A percentile compares a stretch with the other conserved stretches of the same genome.
Conservation (phyloP, 1,140 invertebrate species). For the Achatina immaculata region DNA sequence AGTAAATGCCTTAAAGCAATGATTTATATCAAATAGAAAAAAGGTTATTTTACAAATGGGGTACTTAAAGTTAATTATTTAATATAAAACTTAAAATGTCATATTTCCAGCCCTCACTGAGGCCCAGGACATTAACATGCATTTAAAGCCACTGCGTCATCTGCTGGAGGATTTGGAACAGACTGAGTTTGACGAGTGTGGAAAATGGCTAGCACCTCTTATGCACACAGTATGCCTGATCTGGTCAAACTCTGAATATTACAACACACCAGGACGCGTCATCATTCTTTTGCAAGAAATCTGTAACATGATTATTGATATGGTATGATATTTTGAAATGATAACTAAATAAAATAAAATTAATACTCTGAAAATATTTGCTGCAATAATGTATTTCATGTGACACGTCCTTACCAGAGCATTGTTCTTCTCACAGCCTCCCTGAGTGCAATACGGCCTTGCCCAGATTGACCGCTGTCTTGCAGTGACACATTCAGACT, state of each 20-base stretch:
- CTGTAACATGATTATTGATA: conserved; percentile 88
- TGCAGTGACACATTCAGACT: too few relatives aligned
- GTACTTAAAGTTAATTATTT: too few relatives aligned
- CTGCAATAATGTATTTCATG: too few relatives aligned
- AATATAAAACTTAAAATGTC: too few relatives aligned
- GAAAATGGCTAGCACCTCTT: conserved; percentile 71
- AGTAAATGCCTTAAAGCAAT: too few relatives aligned
- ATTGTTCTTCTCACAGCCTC: too few relatives aligned
- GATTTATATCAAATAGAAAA: too few relatives aligned
- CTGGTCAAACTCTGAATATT: conserved; percentile 90
- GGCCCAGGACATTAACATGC: conserved; percentile 89
- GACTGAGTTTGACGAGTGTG: conserved; percentile 71
- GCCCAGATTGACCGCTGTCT: too few relatives aligned
- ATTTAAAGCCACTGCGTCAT: conserved; percentile 85
- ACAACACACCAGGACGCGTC: conserved; percentile 88
- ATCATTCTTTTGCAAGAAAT: conserved; percentile 91
- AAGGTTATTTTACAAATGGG: too few relatives aligned
- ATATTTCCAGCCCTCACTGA: conserved; percentile 84
- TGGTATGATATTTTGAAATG: conserved; percentile 50
- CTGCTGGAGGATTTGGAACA: conserved; percentile 87
- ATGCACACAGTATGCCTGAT: conserved; percentile 89
- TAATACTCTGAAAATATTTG: background rate
- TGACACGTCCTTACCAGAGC: too few relatives aligned
- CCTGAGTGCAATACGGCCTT: too few relatives aligned
- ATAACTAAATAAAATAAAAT: background rate